A percentile compares a stretch with the other conserved stretches of the same genome.
Evolutionary conservation across 2,113 vertebrate genomes (phyloP).

Genomic region (Cavia aperea): DNA sequence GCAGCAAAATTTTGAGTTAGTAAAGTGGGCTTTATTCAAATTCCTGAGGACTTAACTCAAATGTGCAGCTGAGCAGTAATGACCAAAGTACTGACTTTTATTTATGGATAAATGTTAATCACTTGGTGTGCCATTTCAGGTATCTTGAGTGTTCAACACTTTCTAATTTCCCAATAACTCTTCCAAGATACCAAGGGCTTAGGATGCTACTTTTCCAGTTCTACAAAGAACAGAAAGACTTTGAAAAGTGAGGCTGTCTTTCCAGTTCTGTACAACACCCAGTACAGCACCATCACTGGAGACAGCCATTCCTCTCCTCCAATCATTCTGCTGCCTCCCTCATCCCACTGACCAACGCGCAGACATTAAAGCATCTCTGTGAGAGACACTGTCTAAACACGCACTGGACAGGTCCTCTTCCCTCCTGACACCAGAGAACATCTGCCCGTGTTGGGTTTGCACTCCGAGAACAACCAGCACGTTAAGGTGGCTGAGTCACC

Average conservation of each 20-base stretch:
- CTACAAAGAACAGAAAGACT: neutral
- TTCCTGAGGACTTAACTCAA: neutral
- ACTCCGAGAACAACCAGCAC: neutral
- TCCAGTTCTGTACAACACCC: neutral
- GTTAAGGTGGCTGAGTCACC: neutral
- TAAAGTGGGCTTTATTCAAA: neutral
- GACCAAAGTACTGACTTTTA: neutral
- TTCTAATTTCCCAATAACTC: neutral
- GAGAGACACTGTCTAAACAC: constrained; percentile 19
- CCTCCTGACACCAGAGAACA: neutral
- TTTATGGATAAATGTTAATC: neutral
- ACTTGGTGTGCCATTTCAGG: neutral
- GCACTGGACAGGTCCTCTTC: neutral
- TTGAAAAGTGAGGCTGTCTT: neutral
- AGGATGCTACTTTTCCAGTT: neutral
- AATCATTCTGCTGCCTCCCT: neutral
- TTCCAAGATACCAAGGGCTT: neutral
- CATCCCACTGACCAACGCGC: neutral
- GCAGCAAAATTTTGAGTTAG: constrained; percentile 15
- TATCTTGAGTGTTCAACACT: neutral
- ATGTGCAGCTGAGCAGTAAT: neutral
- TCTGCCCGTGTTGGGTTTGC: neutral
- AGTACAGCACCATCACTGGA: neutral
- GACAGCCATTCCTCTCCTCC: neutral
- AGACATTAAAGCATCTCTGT: neutral